Conservation (phyloP, 2,888 invertebrate species). For the Acronicta alni region DNA sequence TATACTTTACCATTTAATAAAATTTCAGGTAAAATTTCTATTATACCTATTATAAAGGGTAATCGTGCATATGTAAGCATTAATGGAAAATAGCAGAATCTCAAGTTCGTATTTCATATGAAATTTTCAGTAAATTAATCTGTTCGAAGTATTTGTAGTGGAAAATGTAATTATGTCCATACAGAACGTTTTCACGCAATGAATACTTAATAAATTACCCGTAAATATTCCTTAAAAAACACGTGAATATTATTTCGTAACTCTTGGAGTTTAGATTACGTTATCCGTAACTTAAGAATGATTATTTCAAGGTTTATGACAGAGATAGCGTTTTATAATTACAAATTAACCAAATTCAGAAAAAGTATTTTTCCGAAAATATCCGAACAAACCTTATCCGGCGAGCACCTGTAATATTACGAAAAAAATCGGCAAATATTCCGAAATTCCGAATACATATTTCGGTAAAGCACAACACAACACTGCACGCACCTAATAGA, state of each 20-base stretch:
- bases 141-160: slow-evolving; percentile 21
- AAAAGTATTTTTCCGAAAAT: slow-evolving; percentile 4
- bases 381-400: slow-evolving; percentile 17
- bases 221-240: not conserved
- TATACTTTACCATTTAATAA: too few species aligned
- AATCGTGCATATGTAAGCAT: slow-evolving; percentile 17
- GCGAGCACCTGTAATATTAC: not conserved
- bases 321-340: too few species aligned
- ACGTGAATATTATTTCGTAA: not conserved
- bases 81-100: slow-evolving; percentile 27
- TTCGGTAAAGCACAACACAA: slow-evolving; percentile 51
- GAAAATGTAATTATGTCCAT: slow-evolving; percentile 22
- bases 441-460: not conserved
- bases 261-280: not conserved
- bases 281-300: not conserved
- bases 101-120: not conserved
- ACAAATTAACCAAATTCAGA: not conserved
- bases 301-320: not conserved
- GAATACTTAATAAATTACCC: not conserved
- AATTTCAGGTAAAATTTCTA: too few species aligned
- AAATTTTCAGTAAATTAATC: slow-evolving; percentile 29
- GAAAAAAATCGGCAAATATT: not conserved
- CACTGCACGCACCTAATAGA: slow-evolving; percentile 74
- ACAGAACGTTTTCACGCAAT: slow-evolving; percentile 9
- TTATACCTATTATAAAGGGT: not conserved